Conservation (phyloP, 2,888 invertebrate genomes). For the Drosophila lutescens region DNA sequence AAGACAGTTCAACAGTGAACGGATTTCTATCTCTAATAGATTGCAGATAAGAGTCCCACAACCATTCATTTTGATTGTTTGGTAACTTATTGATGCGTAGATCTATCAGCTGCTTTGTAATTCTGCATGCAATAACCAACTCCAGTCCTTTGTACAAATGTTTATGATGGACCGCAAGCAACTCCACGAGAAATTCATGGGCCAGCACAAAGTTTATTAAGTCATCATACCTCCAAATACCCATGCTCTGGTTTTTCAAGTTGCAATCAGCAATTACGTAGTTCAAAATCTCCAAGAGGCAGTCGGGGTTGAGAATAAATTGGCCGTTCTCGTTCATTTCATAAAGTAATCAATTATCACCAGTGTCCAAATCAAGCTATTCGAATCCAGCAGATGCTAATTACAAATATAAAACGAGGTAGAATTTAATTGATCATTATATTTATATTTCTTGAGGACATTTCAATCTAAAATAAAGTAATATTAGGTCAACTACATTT, state of each 20-base stretch:
- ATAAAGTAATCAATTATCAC: no score
- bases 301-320: neutral
- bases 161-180: neutral
- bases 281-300: neutral
- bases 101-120: neutral
- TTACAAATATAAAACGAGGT: no score
- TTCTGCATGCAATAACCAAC: neutral
- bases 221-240: neutral
- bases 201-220: neutral
- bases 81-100: neutral
- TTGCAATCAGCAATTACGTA: constrained; percentile 3
- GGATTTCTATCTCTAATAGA: neutral
- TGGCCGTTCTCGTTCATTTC: neutral
- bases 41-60: neutral
- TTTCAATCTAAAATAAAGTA: no score
- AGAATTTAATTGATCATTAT: no score
- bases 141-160: neutral
- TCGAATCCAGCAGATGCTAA: no score
- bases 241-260: no score
- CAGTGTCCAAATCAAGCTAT: no score
- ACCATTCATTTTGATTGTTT: neutral
- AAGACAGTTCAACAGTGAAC: neutral
- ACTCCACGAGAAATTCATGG: neutral
- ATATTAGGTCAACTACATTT: no score
- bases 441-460: no score